phyloP scores from a whole-genome alignment of 2,113 vertebrate genomes.

The Chauna torquata region DNA sequence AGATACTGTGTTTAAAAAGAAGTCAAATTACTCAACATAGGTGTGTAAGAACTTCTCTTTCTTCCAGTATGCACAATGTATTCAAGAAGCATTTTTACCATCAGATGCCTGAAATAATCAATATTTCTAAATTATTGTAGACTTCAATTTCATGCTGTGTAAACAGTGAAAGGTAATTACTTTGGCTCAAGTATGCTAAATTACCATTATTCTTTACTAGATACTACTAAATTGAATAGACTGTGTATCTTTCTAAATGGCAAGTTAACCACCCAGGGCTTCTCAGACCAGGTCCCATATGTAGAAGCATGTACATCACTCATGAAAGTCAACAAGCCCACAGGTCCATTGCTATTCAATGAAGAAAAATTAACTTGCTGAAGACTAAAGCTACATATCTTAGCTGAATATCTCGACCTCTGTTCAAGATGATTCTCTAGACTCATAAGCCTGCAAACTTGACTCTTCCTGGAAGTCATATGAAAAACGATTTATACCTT shows the following conservation, averaged over 20 bases:
- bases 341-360: background rate
- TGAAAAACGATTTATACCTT: background rate
- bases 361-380: background rate
- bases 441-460: background rate
- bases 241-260: slow-evolving; percentile 69
- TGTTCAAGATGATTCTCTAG: background rate
- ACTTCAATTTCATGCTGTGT: slow-evolving; percentile 63
- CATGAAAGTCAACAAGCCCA: background rate
- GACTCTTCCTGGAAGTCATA: background rate
- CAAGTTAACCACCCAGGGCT: slow-evolving; percentile 48
- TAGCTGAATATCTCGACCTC: background rate
- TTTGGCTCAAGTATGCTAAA: slow-evolving; percentile 68
- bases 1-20: background rate
- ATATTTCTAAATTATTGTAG: slow-evolving; percentile 54
- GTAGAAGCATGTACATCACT: background rate
- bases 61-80: background rate
- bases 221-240: slow-evolving; percentile 41
- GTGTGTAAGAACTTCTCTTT: background rate
- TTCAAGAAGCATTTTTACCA: slow-evolving; percentile 20
- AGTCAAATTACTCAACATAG: background rate
- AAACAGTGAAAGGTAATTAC: slow-evolving; percentile 71
- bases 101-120: slow-evolving; percentile 36
- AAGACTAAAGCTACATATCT: background rate
- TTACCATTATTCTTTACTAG: slow-evolving; percentile 69
- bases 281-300: background rate